Conservation (phyloP, 2,113 vertebrate genomes). For the Cettia cetti region DNA sequence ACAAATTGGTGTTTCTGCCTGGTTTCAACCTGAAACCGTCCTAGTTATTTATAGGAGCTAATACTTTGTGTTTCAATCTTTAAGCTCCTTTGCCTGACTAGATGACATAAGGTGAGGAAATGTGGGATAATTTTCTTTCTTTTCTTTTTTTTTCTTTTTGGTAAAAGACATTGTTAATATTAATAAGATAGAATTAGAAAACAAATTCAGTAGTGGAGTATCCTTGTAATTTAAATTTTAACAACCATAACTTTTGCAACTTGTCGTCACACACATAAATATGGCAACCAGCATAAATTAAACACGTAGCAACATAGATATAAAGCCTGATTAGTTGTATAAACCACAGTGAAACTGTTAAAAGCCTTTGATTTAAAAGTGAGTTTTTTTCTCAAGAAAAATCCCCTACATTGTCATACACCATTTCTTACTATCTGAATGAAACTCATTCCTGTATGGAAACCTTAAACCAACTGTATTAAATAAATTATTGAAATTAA, state of each 20-base stretch:
- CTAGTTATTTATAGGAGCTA: neutral
- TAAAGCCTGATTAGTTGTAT: neutral
- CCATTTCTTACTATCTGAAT: neutral
- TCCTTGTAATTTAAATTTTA: neutral
- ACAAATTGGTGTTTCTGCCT: neutral
- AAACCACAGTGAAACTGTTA: neutral
- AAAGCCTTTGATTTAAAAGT: neutral
- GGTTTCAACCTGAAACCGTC: neutral
- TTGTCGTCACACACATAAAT: neutral
- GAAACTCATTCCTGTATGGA: neutral
- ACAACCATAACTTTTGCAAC: neutral
- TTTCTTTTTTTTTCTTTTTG: neutral
- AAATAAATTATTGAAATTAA: neutral
- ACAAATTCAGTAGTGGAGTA: neutral
- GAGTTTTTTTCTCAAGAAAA: neutral
- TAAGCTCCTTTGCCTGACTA: neutral
- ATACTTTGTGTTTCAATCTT: neutral
- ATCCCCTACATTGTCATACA: accelerated
- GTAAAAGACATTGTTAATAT: neutral
- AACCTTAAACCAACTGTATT: neutral
- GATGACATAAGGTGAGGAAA: neutral
- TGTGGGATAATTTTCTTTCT: accelerated
- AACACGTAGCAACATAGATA: neutral
- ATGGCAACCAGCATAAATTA: neutral
- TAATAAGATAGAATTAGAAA: neutral